Conservation (phyloP, 2,888 invertebrate genomes). For the Leptarthrus brevirostris region DNA sequence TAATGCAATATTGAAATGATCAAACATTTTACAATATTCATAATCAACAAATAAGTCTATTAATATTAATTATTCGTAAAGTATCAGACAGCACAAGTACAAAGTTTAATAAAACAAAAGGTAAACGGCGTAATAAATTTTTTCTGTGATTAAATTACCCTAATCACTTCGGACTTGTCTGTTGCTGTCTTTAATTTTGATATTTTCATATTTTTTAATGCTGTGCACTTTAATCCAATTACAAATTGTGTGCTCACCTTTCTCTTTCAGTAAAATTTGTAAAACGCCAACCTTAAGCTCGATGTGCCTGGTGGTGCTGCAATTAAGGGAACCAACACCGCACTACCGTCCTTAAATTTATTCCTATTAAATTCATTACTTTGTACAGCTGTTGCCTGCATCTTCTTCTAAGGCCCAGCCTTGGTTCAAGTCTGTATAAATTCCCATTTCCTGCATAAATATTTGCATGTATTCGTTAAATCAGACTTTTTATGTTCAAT, state of each 20-base stretch:
- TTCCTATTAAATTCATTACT: conserved; percentile 39
- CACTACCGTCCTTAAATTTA: conserved; percentile 19
- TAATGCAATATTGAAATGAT: too few species aligned
- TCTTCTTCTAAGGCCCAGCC: background rate
- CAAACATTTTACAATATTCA: too few species aligned
- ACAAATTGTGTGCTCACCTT: background rate
- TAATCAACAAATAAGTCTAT: too few species aligned
- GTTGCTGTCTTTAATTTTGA: background rate
- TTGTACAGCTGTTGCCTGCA: conserved; percentile 27
- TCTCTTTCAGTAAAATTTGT: background rate
- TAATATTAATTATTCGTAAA: too few species aligned
- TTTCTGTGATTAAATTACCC: too few species aligned
- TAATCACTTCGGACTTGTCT: too few species aligned
- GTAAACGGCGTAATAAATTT: too few species aligned
- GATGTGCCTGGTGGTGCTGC: conserved; percentile 37
- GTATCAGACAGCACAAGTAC: too few species aligned
- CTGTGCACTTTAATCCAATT: conserved; percentile 7
- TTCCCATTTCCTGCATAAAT: conserved; percentile 40
- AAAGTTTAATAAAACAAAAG: too few species aligned
- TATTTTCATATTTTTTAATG: background rate
- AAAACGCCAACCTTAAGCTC: conserved; percentile 5
- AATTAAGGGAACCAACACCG: conserved; percentile 9
- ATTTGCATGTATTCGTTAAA: conserved; percentile 48
- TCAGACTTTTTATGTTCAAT: conserved; percentile 49
- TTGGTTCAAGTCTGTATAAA: background rate